These are phyloP conservation scores for Temnothorax longispinosus DNA, from an alignment of 1,140 invertebrate species.

Conservation along the genomic window DNA sequence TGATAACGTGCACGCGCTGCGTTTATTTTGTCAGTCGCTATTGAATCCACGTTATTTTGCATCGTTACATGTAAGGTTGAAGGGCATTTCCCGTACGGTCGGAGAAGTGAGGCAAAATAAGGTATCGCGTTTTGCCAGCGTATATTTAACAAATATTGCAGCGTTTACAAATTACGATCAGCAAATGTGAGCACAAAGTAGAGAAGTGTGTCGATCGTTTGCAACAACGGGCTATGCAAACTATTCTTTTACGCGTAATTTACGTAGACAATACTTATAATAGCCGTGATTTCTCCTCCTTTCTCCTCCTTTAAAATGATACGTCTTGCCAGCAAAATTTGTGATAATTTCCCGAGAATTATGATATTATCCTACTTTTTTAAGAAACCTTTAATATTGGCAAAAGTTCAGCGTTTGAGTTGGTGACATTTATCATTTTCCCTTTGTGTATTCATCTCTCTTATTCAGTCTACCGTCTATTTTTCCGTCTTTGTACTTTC, in stretches of 20 bases:
- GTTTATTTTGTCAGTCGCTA: not conserved
- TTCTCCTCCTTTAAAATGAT: constrained; percentile 34
- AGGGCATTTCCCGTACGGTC: not conserved
- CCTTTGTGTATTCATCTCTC: not conserved
- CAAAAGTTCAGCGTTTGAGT: not conserved
- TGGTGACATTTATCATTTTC: not conserved
- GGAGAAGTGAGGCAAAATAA: not conserved
- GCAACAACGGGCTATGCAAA: constrained; percentile 25
- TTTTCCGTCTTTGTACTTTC: not conserved
- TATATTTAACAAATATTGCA: not conserved
- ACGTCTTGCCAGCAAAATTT: constrained; percentile 1
- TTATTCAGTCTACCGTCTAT: not conserved
- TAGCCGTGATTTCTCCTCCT: constrained; percentile 33
- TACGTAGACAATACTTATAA: constrained; percentile 22
- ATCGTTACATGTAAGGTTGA: not conserved
- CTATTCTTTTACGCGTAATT: constrained; percentile 50
- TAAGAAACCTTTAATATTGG: not conserved
- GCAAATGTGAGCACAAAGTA: not conserved
- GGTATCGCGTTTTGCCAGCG: not conserved
- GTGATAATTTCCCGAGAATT: constrained; percentile 1
- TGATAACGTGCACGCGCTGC: not conserved
- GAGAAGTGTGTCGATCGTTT: constrained; percentile 27
- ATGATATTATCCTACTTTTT: not conserved
- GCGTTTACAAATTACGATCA: constrained; percentile 1
- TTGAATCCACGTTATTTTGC: not conserved